phyloP scores from a whole-genome alignment of 2,113 vertebrate species.

The Trogon melanurus region DNA sequence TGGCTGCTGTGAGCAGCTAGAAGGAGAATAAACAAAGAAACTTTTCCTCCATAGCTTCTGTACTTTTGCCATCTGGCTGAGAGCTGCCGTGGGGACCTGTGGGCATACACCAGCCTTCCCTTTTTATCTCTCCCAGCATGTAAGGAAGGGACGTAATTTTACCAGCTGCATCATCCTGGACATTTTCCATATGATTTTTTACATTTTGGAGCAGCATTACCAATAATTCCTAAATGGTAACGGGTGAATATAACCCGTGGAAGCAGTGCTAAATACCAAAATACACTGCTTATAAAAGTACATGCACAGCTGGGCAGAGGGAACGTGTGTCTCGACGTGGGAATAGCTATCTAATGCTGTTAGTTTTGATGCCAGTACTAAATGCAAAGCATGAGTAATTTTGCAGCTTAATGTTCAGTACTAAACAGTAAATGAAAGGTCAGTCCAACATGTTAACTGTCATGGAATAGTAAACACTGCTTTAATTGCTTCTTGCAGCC shows the following conservation, averaged over 20 bases:
- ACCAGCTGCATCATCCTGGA: neutral
- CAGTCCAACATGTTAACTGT: conserved; percentile 47
- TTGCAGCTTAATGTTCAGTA: conserved; percentile 12
- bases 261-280: neutral
- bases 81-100: neutral
- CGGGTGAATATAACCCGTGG: neutral
- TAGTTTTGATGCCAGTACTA: conserved; percentile 19
- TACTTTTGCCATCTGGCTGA: conserved; percentile 30
- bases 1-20: neutral
- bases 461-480: conserved; percentile 22
- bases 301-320: neutral
- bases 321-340: rapidly evolving
- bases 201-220: neutral
- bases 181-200: neutral
- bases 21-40: neutral
- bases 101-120: neutral
- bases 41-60: neutral
- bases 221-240: neutral
- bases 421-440: conserved; percentile 61
- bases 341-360: neutral
- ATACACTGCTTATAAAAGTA: neutral
- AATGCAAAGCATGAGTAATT: conserved; percentile 43
- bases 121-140: neutral
- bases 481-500: conserved; percentile 40
- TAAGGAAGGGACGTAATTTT: neutral